Percentiles rank a stretch among this genome's conserved stretches.
These are phyloP conservation scores for Parazoanthus swiftii DNA, from an alignment of 92 coral and sea anemone species.

Conservation along the genomic window DNA sequence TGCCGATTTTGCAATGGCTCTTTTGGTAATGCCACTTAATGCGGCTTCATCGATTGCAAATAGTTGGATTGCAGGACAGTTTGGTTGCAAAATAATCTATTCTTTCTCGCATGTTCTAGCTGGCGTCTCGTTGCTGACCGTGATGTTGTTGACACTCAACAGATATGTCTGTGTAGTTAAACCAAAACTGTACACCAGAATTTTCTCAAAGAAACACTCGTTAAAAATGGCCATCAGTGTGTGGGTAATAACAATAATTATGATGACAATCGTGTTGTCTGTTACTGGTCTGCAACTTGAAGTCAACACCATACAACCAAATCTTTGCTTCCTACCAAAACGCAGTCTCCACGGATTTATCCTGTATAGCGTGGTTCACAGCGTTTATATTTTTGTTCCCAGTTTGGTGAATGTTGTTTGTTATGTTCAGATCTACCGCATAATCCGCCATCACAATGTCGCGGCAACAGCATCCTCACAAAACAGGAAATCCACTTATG, in stretches of 20 bases:
- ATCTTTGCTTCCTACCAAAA: neutral
- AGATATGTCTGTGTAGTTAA: neutral
- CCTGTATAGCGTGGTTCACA: neutral
- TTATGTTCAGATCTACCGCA: neutral
- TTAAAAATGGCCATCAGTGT: neutral
- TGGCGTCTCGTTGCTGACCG: neutral
- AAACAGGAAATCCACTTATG: neutral
- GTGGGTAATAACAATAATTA: neutral
- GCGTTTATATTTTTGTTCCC: neutral
- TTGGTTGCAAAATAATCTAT: neutral
- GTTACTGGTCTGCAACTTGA: neutral
- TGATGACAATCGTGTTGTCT: neutral
- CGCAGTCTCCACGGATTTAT: neutral
- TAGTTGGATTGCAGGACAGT: neutral
- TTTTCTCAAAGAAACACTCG: neutral
- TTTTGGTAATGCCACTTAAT: neutral
- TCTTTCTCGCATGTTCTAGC: neutral
- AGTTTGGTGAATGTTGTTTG: neutral
- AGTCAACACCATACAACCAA: neutral
- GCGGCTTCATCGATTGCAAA: conserved; percentile 1
- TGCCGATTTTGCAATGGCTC: conserved; percentile 5
- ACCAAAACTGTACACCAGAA: neutral
- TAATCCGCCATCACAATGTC: neutral
- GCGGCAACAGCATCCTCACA: neutral
- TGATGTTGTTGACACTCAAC: neutral